Base-by-base conservation (phyloP, 2,888 invertebrate species). In the Spilosoma lubricipeda region DNA sequence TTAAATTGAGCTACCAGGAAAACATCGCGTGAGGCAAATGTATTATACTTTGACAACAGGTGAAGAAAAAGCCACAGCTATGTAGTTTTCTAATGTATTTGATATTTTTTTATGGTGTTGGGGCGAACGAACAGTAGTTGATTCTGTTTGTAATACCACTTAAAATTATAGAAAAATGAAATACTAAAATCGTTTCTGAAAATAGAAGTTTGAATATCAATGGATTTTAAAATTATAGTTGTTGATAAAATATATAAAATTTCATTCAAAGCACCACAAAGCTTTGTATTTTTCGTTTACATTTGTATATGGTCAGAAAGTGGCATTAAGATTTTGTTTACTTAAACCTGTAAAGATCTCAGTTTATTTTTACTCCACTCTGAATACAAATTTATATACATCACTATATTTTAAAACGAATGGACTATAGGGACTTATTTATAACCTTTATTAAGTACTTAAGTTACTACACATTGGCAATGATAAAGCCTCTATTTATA, bases 401-500 rank as follows among this genome's bases (percentile, higher is more conserved):
- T 56, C 52, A 56, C 52, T 23, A 52, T 52, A 8, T 52, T 52
- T 20, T 56, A 11, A 56, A 56, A n/a, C 52, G n/a, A 56, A 56
- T 56, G 11, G 23, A 23, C 23, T 52, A 23, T 52, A 52, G 2
- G 9, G 9, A 52, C 23, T 33, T 33, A 65, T 65, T 27, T 27
- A 5, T 13, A 27, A 59, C 3, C 27, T 59, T 59, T 27, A 27
- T 59, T 59, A 27, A 45, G 42, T 68, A 68, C 33, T 68, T 27
- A 59, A 63, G 36, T n/a, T 27, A 39, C 39, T 59, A 27, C 27
- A 56, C 33, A 67, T 69, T 69, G 56, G 69, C 69, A 70, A 45
- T 13, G 52, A 63, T 68, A 72, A 68, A 68, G 63, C 63, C 64
- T 73, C 36, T 63, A 64, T 68, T 36, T 36, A 64, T 70, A 11